phyloP scores from a whole-genome alignment of 92 coral and sea anemone genomes.

The Palythoa grandiflora region DNA sequence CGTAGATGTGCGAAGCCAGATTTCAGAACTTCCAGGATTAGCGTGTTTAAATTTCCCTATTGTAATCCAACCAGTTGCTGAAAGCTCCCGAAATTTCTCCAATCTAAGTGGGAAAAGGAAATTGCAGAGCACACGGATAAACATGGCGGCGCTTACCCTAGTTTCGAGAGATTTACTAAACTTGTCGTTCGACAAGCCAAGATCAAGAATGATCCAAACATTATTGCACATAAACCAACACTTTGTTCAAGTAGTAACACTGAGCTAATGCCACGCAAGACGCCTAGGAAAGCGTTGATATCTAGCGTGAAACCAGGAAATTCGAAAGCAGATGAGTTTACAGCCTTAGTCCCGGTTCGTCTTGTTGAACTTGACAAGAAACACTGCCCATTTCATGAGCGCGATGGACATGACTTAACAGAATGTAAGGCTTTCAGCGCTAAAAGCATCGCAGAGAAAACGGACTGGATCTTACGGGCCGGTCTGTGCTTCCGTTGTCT shows the following conservation, averaged over 20 bases:
- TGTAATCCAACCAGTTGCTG: constrained; percentile 11
- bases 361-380: constrained; percentile 22
- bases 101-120: constrained; percentile 28
- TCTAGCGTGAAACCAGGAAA: constrained; percentile 1
- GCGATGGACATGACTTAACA: constrained; percentile 26
- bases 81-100: constrained; percentile 28
- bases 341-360: not conserved
- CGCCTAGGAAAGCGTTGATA: constrained; percentile 17
- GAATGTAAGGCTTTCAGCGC: constrained; percentile 50
- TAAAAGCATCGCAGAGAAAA: constrained; percentile 31
- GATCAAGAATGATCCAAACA: constrained; percentile 47
- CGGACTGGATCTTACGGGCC: constrained; percentile 35
- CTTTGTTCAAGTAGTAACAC: not conserved
- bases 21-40: constrained; percentile 13
- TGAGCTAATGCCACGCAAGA: not conserved
- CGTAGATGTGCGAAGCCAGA: not conserved
- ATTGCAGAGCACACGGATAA: constrained; percentile 3
- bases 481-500: constrained; percentile 55
- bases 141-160: constrained; percentile 28
- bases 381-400: constrained; percentile 46
- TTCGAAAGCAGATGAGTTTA: constrained; percentile 3
- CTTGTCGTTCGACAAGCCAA: constrained; percentile 30
- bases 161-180: constrained; percentile 18
- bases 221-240: constrained; percentile 15
- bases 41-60: constrained; percentile 22